Conservation (phyloP, 2,113 vertebrate species). For the Rhea pennata region DNA sequence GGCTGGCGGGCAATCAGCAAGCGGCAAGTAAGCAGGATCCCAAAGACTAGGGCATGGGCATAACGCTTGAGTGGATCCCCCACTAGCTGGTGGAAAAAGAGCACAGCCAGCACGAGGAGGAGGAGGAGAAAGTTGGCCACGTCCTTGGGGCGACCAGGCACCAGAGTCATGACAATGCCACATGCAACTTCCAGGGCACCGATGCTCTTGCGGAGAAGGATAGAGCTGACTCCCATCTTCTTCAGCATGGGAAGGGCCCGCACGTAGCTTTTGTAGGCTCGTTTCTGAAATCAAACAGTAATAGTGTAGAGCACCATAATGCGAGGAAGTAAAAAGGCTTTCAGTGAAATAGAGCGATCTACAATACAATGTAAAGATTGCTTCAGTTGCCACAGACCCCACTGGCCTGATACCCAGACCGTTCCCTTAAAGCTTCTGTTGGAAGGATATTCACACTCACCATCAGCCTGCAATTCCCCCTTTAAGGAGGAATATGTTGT, state of each 20-base stretch:
- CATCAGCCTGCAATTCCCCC: neutral
- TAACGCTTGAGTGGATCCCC: constrained; percentile 97
- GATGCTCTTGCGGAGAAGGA: constrained; percentile 94
- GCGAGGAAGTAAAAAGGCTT: neutral
- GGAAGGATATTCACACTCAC: neutral
- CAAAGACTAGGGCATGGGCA: constrained; percentile 95
- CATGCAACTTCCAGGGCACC: constrained; percentile 94
- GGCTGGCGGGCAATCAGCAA: constrained; percentile 94
- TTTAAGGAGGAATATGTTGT: neutral
- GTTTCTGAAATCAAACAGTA: constrained; percentile 84
- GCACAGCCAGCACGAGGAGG: constrained; percentile 92
- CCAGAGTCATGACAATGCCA: constrained; percentile 93
- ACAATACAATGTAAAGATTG: neutral
- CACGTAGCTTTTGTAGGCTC: constrained; percentile 97
- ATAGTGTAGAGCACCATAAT: neutral
- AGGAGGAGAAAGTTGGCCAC: constrained; percentile 97
- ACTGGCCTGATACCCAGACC: neutral
- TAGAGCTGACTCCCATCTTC: constrained; percentile 95
- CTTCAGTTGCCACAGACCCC: neutral
- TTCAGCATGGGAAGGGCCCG: constrained; percentile 93
- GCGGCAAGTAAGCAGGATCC: constrained; percentile 96
- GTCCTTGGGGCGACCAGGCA: constrained; percentile 93
- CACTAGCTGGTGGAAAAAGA: constrained; percentile 97
- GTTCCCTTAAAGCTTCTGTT: neutral
- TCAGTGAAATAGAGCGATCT: neutral